A percentile compares a stretch with the other conserved stretches of the same genome.
Evolutionary conservation across 1,140 invertebrate genomes (phyloP).

Genomic region (Cydia strobilella): DNA sequence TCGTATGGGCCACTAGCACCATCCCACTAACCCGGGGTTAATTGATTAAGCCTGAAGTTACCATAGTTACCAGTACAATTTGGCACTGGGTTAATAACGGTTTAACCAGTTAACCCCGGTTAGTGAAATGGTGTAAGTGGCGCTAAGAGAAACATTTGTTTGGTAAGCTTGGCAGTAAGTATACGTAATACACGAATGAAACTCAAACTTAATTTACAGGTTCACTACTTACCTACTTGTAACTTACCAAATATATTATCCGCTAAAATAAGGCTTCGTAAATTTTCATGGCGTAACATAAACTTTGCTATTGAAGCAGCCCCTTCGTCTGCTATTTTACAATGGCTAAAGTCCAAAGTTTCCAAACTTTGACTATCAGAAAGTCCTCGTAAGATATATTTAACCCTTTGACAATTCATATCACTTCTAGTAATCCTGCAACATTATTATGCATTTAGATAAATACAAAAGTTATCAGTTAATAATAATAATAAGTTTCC

Average conservation of each 20-base stretch:
- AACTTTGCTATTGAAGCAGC: constrained; percentile 71
- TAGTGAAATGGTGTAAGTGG: no score
- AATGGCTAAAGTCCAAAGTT: constrained; percentile 78
- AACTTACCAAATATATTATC: constrained; percentile 76
- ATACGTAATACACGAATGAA: no score
- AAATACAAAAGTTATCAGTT: not conserved
- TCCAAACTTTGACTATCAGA: constrained; percentile 64
- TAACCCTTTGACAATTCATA: constrained; percentile 75
- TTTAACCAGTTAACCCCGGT: no score
- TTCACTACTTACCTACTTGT: no score
- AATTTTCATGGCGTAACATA: constrained; percentile 66
- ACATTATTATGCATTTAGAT: not conserved
- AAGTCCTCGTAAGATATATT: constrained; percentile 73
- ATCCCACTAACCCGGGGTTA: no score
- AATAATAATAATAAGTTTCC: not conserved
- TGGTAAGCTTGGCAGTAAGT: no score
- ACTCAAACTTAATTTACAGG: no score
- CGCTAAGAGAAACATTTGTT: no score
- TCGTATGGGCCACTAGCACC: no score
- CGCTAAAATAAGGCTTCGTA: constrained; percentile 66
- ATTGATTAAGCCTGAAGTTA: no score
- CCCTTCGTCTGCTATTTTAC: constrained; percentile 75
- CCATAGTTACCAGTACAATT: no score
- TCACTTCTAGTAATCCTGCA: constrained; percentile 77
- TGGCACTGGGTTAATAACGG: no score